Evolutionary conservation across 2,888 invertebrate species (phyloP).

Genomic region (Limulus polyphemus): DNA sequence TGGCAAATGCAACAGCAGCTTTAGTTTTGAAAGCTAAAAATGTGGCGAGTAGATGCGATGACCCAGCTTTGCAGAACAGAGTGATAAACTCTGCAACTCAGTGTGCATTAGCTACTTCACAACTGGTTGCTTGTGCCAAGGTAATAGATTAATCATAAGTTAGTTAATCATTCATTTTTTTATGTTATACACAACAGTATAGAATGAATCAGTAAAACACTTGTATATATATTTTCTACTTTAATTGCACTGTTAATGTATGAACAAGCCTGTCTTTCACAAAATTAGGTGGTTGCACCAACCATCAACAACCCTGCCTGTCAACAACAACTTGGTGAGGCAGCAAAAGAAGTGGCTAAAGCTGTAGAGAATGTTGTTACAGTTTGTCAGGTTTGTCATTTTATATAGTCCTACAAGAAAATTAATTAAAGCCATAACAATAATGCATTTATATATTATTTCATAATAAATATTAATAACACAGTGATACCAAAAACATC

Average conservation of each 20-base stretch:
- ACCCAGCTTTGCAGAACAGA: constrained; percentile 58
- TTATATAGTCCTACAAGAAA: too few relatives aligned
- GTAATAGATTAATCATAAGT: constrained; percentile 20
- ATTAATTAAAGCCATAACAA: background rate
- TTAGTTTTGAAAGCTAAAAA: constrained; percentile 91
- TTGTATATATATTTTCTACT: too few relatives aligned
- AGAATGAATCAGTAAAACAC: too few relatives aligned
- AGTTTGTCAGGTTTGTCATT: constrained; percentile 50
- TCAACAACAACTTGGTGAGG: constrained; percentile 77
- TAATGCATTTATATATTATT: background rate
- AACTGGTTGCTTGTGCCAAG: constrained; percentile 93
- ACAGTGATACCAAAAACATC: too few relatives aligned
- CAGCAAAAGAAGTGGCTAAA: constrained; percentile 80
- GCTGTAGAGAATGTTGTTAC: constrained; percentile 80
- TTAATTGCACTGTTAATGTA: too few relatives aligned
- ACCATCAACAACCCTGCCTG: constrained; percentile 47
- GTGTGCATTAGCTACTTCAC: constrained; percentile 93
- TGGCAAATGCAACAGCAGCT: constrained; percentile 94
- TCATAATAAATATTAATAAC: background rate
- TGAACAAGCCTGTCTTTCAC: too few relatives aligned
- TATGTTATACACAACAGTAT: too few relatives aligned
- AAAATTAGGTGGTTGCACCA: constrained; percentile 41
- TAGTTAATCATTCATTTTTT: too few relatives aligned
- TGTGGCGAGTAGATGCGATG: constrained; percentile 73
- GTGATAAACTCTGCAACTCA: constrained; percentile 94